phyloP scores from a whole-genome alignment of 1,140 invertebrate species.

The Nymphalis io region DNA sequence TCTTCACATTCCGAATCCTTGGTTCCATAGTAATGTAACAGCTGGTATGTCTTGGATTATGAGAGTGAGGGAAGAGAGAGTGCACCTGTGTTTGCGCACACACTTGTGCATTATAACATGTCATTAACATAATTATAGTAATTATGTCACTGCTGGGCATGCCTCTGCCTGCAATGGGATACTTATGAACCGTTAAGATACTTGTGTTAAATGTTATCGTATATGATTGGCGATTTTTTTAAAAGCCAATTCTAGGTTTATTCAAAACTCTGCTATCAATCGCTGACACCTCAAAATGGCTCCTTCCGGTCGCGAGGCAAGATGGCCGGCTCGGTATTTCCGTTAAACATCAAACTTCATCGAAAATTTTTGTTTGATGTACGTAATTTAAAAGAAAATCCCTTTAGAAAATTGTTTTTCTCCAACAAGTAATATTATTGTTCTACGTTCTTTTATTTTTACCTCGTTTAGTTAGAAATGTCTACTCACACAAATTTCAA shows the following conservation, averaged over 20 bases:
- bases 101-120: too few relatives aligned
- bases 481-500: background rate
- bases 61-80: too few relatives aligned
- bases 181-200: too few relatives aligned
- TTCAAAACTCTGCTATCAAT: constrained; percentile 53
- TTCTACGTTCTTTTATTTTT: background rate
- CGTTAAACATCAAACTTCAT: constrained; percentile 59
- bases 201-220: background rate
- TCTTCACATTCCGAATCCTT: too few relatives aligned
- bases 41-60: too few relatives aligned
- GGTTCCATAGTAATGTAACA: too few relatives aligned
- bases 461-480: background rate
- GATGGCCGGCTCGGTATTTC: constrained; percentile 64
- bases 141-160: too few relatives aligned
- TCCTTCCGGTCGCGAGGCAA: constrained; percentile 64
- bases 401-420: constrained; percentile 31
- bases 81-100: too few relatives aligned
- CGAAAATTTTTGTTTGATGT: constrained; percentile 58
- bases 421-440: constrained; percentile 9
- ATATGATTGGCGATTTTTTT: background rate
- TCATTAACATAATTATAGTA: too few relatives aligned
- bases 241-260: constrained; percentile 40
- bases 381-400: constrained; percentile 37
- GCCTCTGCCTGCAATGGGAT: too few relatives aligned
- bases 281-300: constrained; percentile 70